A percentile compares a stretch with the other conserved stretches of the same genome.
Evolutionary conservation across 1,140 invertebrate genomes (phyloP).

Genomic region (Aphidius gifuensis): DNA sequence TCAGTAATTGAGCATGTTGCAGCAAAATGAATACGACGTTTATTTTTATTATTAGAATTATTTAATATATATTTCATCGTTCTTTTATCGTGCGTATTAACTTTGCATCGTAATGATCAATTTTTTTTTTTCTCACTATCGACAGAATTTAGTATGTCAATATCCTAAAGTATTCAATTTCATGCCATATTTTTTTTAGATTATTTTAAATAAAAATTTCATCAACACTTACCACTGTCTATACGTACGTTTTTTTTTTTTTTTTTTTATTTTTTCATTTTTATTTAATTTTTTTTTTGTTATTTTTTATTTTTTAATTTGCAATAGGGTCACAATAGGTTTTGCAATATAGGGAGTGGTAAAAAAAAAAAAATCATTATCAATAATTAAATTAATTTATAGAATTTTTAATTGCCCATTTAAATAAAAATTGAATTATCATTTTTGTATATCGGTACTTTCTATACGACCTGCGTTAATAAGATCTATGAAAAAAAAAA

Average conservation of each 20-base stretch:
- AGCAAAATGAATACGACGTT: slow-evolving; percentile 24
- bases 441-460: neutral
- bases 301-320: neutral
- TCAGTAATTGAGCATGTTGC: slow-evolving; percentile 26
- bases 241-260: neutral
- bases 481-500: slow-evolving; percentile 29
- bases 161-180: slow-evolving; percentile 16
- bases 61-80: neutral
- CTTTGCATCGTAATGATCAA: slow-evolving; percentile 7
- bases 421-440: neutral
- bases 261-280: neutral
- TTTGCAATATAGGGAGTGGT: neutral
- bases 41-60: slow-evolving; percentile 7
- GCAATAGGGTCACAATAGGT: neutral
- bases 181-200: slow-evolving; percentile 1
- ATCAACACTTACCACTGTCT: slow-evolving; percentile 17
- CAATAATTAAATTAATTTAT: slow-evolving; percentile 36
- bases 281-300: slow-evolving; percentile 6
- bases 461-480: slow-evolving; percentile 39
- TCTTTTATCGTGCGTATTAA: neutral
- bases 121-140: neutral
- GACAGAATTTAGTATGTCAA: neutral
- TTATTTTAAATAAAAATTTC: slow-evolving; percentile 1
- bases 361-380: slow-evolving; percentile 41
- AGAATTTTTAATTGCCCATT: neutral